Evolutionary conservation across 2,888 invertebrate species (phyloP).

Genomic region (Phymatocera aterrima): DNA sequence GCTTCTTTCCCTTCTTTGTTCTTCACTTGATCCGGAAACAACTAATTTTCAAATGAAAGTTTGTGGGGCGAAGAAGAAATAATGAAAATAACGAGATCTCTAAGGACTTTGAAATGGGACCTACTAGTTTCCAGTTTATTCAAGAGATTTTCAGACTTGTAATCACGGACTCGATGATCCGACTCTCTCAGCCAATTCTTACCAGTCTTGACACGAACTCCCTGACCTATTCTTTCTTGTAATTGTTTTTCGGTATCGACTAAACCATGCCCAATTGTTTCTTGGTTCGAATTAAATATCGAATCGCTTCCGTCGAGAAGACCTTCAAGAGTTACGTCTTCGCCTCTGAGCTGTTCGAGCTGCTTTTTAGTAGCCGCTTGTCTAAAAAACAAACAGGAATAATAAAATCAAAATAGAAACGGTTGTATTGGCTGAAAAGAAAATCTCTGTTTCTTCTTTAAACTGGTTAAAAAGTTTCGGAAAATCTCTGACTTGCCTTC

Average conservation of each 20-base stretch:
- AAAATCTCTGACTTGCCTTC: slow-evolving; percentile 79
- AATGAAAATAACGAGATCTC: not conserved
- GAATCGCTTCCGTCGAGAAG: slow-evolving; percentile 73
- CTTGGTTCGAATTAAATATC: slow-evolving; percentile 70
- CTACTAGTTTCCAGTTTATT: slow-evolving; percentile 29
- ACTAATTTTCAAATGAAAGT: not conserved
- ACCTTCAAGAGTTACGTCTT: slow-evolving; percentile 76
- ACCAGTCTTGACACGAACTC: slow-evolving; percentile 58
- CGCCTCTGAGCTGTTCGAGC: slow-evolving; percentile 77
- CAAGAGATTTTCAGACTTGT: slow-evolving; percentile 29
- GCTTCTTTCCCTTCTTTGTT: no score
- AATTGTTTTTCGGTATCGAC: slow-evolving; percentile 62
- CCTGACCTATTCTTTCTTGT: slow-evolving; percentile 59
- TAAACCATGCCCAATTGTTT: slow-evolving; percentile 59
- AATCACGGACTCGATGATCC: slow-evolving; percentile 14
- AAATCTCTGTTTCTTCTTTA: not conserved
- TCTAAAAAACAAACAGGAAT: slow-evolving; percentile 50
- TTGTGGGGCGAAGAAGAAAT: not conserved
- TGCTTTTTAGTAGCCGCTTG: slow-evolving; percentile 77
- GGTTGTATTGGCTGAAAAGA: not conserved
- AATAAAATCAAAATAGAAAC: not conserved
- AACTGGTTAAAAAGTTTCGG: slow-evolving; percentile 66
- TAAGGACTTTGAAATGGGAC: slow-evolving; percentile 9
- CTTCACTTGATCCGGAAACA: not conserved
- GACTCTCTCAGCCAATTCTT: slow-evolving; percentile 16